Evolutionary conservation across 2,797 vertebrate genomes (phyloP).

Genomic region (Threskiornis aethiopicus): DNA sequence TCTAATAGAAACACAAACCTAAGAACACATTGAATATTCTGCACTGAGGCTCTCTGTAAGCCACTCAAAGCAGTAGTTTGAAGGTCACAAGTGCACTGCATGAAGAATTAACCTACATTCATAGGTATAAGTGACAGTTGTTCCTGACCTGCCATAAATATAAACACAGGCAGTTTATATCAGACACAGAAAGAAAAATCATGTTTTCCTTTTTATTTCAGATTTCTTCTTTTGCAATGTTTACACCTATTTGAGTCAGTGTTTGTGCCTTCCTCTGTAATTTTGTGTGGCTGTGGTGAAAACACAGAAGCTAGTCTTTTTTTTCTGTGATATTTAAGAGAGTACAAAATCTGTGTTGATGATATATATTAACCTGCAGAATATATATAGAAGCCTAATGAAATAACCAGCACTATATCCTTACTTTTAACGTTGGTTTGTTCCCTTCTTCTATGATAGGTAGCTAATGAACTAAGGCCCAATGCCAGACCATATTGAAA

Average conservation of each 20-base stretch:
- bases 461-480: neutral
- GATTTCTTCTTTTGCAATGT: neutral
- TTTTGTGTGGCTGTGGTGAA: neutral
- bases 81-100: neutral
- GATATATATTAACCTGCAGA: neutral
- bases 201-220: neutral
- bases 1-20: neutral
- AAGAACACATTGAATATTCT: constrained; percentile 4
- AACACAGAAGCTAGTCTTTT: neutral
- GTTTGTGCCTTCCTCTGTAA: neutral
- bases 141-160: neutral
- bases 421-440: neutral
- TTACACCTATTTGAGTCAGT: neutral
- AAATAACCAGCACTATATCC: neutral
- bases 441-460: neutral
- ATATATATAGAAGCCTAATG: neutral
- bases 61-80: neutral
- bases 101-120: constrained; percentile 12
- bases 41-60: neutral
- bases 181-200: neutral
- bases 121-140: neutral
- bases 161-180: neutral
- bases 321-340: neutral
- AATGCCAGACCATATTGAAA: constrained; percentile 1
- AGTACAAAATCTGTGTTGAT: neutral